phyloP scores from a whole-genome alignment of 2,797 vertebrate genomes.

The Hydrocynus forskahlii region DNA sequence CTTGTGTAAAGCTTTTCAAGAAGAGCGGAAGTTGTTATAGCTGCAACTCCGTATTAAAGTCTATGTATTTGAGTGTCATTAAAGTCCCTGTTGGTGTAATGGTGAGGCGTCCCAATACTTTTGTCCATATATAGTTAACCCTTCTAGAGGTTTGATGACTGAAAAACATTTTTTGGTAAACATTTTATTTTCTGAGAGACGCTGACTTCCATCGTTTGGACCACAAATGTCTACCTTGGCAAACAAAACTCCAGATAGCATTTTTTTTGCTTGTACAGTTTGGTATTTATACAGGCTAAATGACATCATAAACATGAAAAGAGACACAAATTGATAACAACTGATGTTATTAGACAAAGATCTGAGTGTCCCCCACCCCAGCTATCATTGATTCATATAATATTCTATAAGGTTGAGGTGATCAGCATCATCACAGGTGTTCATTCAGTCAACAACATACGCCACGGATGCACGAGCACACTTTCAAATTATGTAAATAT shows the following conservation, averaged over 20 bases:
- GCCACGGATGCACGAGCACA: not conserved
- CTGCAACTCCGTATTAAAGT: too few relatives aligned
- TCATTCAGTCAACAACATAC: constrained; percentile 27
- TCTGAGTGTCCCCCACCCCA: not conserved
- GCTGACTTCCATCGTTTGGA: not conserved
- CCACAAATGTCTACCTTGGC: not conserved
- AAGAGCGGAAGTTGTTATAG: not conserved
- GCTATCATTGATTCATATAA: constrained; percentile 12
- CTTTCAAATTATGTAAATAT: not conserved
- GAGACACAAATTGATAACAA: constrained; percentile 8
- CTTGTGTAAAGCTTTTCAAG: not conserved
- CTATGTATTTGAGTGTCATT: too few relatives aligned
- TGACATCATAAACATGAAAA: constrained; percentile 3
- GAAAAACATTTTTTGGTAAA: too few relatives aligned
- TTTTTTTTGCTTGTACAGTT: not conserved
- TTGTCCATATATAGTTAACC: constrained; percentile 7
- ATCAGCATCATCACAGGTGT: constrained; percentile 19
- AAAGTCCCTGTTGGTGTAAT: too few relatives aligned
- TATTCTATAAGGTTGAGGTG: not conserved
- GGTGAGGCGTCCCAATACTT: too few relatives aligned
- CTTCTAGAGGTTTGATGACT: not conserved
- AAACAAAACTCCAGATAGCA: constrained; percentile 6
- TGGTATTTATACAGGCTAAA: constrained; percentile 8
- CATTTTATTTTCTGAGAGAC: not conserved
- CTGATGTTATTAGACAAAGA: constrained; percentile 1